phyloP scores from a whole-genome alignment of 2,797 vertebrate species.

The Notolepis coatsorum region DNA sequence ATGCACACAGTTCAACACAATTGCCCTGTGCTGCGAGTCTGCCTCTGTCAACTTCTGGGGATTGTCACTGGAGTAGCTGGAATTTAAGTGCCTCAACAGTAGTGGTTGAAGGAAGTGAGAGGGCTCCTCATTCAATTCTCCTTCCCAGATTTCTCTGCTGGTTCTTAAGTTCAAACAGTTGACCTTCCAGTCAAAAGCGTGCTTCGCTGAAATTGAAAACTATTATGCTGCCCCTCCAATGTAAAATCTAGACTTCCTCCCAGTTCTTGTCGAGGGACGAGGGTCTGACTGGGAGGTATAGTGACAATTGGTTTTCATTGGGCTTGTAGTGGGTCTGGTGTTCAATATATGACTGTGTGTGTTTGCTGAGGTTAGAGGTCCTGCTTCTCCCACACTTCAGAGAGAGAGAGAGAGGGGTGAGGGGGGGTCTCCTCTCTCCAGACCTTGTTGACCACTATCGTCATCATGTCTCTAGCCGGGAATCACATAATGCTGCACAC shows the following conservation, averaged over 20 bases:
- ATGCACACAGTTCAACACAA: no score
- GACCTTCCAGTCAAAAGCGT: not conserved
- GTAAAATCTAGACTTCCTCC: not conserved
- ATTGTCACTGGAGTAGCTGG: no score
- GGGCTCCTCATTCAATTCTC: no score
- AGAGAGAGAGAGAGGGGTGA: not conserved
- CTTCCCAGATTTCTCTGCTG: not conserved
- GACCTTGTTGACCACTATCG: slow-evolving; percentile 15
- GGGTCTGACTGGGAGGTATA: not conserved
- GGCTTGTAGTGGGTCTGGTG: not conserved
- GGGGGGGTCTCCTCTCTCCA: slow-evolving; percentile 7
- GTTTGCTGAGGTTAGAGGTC: slow-evolving; percentile 43
- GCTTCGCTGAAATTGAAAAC: not conserved
- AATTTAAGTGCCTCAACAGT: no score
- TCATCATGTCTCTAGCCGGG: slow-evolving; percentile 26
- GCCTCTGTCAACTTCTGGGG: no score
- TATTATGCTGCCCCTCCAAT: not conserved
- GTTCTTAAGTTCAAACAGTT: slow-evolving; percentile 2
- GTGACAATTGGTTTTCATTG: no score
- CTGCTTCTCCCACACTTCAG: slow-evolving; percentile 45
- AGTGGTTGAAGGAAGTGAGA: no score
- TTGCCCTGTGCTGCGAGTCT: no score
- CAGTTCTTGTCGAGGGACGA: not conserved
- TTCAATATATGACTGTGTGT: slow-evolving; percentile 13
- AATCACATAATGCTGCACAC: slow-evolving; percentile 34